Evolutionary conservation across 35 echinoderm and acorn worm genomes (phyloP), one percentile per base, ranked within the genome.

Genomic region (Chiridota heheva): DNA sequence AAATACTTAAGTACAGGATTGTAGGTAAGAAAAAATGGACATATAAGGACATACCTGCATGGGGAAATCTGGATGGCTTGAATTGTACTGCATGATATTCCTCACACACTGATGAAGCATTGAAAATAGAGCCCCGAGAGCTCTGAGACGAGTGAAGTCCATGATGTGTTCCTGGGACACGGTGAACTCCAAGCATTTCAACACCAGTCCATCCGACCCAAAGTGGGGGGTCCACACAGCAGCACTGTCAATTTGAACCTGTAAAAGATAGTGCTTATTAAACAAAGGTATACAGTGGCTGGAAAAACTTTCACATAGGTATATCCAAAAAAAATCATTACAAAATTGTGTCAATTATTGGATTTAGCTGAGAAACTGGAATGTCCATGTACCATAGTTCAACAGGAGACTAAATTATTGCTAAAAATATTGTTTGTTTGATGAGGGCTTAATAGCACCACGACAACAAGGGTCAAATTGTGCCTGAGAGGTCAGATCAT

Each of bases 131-230:
- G 95, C 91, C 25, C 90, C 90, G 33, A 98, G 51, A 38, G 88
- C 95, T 42, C 93, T 58, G 17, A 98, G 71, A 30, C 95, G 84
- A 47, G 95, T 91, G 75, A 98, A 98, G 69, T 98, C 95, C 95
- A 98, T 91, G n/a, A 98, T 91, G 60, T 98, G 95, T 40, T 98
- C 95, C 58, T 98, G 88, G 36, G 55, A 79, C 41, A 79, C 67
- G 0, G 93, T 88, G 59, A 86, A 96, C 66, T 96, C 93, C 20
- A 96, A 46, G 7, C 76, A 46, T 2, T 87, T 77, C 30, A 96
- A 87, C 10, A 91, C 87, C 51, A 96, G 32, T 2, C 87, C 93
- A 47, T 96, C 93, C 13, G 87, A 82, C 6, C 58, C 51, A 49
- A 96, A 96, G 71, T 96, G 93, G 36, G 84, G 83, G 28, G 72